These are phyloP conservation scores for Ficedula albicollis DNA, from an alignment of 2,797 vertebrate genomes.

Conservation along the genomic window DNA sequence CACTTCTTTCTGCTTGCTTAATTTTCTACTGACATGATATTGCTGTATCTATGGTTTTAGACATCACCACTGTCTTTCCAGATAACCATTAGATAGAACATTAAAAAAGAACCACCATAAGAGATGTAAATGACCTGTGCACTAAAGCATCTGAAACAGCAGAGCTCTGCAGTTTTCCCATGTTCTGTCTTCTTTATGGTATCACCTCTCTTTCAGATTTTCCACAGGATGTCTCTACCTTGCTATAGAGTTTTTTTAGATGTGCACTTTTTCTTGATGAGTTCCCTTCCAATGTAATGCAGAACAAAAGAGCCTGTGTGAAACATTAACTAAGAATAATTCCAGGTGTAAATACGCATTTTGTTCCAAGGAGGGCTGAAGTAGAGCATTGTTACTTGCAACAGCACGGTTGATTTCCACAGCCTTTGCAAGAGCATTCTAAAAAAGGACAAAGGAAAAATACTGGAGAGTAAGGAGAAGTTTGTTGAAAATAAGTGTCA, in stretches of 20 bases:
- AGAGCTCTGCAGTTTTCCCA: neutral
- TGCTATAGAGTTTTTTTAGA: neutral
- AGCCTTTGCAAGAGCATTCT: neutral
- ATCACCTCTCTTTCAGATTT: neutral
- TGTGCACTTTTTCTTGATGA: neutral
- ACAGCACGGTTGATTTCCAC: neutral
- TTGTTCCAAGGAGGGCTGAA: neutral
- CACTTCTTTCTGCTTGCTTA: neutral
- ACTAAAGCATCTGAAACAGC: neutral
- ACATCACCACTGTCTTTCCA: neutral
- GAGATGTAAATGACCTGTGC: neutral
- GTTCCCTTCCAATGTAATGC: neutral
- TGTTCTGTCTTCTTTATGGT: neutral
- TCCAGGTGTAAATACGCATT: neutral
- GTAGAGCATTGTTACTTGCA: neutral
- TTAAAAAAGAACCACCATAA: neutral
- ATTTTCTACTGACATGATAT: neutral
- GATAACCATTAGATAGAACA: neutral
- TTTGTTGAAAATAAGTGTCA: neutral
- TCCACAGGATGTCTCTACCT: neutral
- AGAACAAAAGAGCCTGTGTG: neutral
- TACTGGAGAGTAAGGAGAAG: neutral
- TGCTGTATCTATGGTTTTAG: neutral
- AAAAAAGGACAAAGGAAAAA: neutral
- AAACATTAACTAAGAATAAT: neutral